phyloP scores from a whole-genome alignment of 2,113 vertebrate species.

The Apodemus sylvaticus region DNA sequence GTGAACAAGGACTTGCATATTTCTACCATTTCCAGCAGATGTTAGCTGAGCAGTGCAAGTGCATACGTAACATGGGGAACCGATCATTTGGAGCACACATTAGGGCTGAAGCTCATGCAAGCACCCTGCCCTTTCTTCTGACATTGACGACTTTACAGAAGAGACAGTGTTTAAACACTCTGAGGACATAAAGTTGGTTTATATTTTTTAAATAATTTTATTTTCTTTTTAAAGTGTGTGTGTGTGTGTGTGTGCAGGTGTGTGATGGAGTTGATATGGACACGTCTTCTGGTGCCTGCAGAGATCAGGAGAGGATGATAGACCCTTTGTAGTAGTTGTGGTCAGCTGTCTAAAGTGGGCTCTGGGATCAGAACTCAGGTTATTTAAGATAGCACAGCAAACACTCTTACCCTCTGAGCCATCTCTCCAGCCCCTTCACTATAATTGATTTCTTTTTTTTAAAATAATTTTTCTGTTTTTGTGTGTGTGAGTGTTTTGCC shows the following conservation, averaged over 20 bases:
- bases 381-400: background rate
- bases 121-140: background rate
- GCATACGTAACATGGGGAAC: background rate
- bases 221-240: background rate
- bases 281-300: background rate
- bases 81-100: background rate
- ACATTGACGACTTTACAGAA: background rate
- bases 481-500: background rate
- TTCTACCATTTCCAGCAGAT: background rate
- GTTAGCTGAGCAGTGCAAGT: background rate
- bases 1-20: background rate
- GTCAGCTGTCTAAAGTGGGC: background rate
- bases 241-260: background rate
- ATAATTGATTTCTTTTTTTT: constrained; percentile 6
- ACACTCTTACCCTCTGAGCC: background rate
- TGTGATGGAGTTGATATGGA: background rate
- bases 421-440: background rate
- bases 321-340: background rate
- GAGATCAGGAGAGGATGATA: background rate
- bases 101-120: background rate
- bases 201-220: background rate
- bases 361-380: background rate
- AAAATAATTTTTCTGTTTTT: background rate
- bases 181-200: background rate
- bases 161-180: background rate